phyloP scores from a whole-genome alignment of 2,888 invertebrate genomes.

The Eupithecia pulchellata region DNA sequence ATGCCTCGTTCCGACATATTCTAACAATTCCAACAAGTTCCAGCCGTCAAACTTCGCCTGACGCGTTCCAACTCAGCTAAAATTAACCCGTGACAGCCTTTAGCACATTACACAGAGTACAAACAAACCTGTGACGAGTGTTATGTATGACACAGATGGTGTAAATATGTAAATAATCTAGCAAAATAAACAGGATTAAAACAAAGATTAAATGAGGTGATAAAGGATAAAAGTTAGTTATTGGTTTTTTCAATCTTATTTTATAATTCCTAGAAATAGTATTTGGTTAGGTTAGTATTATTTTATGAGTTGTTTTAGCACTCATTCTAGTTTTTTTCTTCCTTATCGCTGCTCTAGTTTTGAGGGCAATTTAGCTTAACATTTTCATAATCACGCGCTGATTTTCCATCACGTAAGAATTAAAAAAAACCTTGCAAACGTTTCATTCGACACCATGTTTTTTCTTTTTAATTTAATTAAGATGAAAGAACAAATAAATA shows the following conservation, averaged over 20 bases:
- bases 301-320: too few relatives aligned
- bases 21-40: conserved; percentile 2
- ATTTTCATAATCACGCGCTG: background rate
- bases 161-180: too few relatives aligned
- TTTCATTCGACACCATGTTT: background rate
- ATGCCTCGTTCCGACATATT: conserved; percentile 6
- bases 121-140: background rate
- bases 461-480: background rate
- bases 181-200: too few relatives aligned
- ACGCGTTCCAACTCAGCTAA: conserved; percentile 27
- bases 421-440: background rate
- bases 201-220: too few relatives aligned
- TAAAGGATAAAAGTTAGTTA: background rate
- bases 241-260: background rate
- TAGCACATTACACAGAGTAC: background rate
- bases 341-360: background rate
- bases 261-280: background rate
- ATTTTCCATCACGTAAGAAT: background rate
- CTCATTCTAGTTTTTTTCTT: background rate
- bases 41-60: conserved; percentile 33
- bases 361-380: background rate
- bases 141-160: too few relatives aligned
- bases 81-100: conserved; percentile 12
- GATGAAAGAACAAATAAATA: background rate
- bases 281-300: too few relatives aligned